These are phyloP conservation scores for Limenitis camilla DNA, from an alignment of 2,888 invertebrate genomes.

Conservation along the genomic window DNA sequence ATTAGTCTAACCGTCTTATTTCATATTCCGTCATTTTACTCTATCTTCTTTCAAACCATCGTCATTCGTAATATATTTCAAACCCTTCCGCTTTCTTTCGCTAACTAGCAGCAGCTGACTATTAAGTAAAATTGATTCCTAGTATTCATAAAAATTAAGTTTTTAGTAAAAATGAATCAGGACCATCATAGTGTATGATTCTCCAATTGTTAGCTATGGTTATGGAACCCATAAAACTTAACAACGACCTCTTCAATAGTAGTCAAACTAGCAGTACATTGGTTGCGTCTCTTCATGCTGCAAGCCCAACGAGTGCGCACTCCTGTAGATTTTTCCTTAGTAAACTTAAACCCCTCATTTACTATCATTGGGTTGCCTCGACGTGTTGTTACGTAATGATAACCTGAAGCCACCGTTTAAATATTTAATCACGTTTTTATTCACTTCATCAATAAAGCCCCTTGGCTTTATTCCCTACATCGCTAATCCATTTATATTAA, in stretches of 20 bases:
- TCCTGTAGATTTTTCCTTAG: constrained; percentile 42
- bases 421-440: not conserved
- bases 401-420: constrained; percentile 30
- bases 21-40: too few species aligned
- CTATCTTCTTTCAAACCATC: too few species aligned
- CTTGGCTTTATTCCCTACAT: too few species aligned
- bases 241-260: constrained; percentile 40
- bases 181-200: not conserved
- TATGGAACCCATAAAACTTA: constrained; percentile 47
- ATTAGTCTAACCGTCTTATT: too few species aligned
- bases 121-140: too few species aligned
- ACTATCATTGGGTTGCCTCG: constrained; percentile 57
- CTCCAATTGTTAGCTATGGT: constrained; percentile 41
- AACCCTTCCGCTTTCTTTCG: too few species aligned
- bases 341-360: constrained; percentile 49
- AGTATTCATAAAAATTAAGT: not conserved
- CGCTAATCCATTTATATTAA: too few species aligned
- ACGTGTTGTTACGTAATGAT: constrained; percentile 42
- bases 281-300: constrained; percentile 45
- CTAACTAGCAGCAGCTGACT: too few species aligned
- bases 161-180: not conserved
- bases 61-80: too few species aligned
- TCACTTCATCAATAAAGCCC: too few species aligned
- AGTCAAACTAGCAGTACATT: constrained; percentile 49
- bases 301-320: constrained; percentile 52